These are phyloP conservation scores for Paelopatides confundens DNA, from an alignment of 53 echinoderm and acorn worm genomes.

Conservation along the genomic window DNA sequence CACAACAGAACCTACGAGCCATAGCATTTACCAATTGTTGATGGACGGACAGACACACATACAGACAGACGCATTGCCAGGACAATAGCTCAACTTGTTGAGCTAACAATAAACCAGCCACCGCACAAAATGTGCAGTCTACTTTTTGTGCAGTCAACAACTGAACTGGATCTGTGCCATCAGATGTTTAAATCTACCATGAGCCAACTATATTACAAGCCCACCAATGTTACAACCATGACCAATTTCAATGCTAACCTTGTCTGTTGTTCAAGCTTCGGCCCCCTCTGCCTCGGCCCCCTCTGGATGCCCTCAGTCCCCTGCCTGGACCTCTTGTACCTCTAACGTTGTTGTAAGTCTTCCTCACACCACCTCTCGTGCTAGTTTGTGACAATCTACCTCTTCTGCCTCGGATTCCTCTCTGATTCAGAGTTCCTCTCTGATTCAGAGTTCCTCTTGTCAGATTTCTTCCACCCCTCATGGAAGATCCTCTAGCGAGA, in stretches of 20 bases:
- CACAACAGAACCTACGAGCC: no score
- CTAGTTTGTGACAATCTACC: conserved; percentile 38
- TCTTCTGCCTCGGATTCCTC: conserved; percentile 56
- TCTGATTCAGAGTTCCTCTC: conserved; percentile 49
- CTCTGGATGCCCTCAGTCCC: conserved; percentile 24
- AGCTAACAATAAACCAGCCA: no score
- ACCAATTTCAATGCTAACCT: background rate
- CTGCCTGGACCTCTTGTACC: background rate
- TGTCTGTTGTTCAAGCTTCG: conserved; percentile 6
- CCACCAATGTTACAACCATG: no score
- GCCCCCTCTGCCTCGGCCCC: conserved; percentile 40
- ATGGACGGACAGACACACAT: no score
- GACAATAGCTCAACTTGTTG: no score
- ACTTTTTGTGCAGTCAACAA: no score
- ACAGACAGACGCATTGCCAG: no score
- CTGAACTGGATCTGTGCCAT: no score
- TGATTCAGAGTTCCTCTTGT: conserved; percentile 33
- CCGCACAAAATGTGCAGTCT: no score
- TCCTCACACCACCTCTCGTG: conserved; percentile 43
- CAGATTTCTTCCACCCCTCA: conserved; percentile 19
- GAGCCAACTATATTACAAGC: no score
- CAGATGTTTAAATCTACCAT: no score
- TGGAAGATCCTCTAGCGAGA: conserved; percentile 44
- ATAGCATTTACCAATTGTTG: no score
- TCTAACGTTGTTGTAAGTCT: background rate